A percentile compares a stretch with the other conserved stretches of the same genome.
Evolutionary conservation across 2,797 vertebrate species (phyloP).

Genomic region (Hydrocynus forskahlii): DNA sequence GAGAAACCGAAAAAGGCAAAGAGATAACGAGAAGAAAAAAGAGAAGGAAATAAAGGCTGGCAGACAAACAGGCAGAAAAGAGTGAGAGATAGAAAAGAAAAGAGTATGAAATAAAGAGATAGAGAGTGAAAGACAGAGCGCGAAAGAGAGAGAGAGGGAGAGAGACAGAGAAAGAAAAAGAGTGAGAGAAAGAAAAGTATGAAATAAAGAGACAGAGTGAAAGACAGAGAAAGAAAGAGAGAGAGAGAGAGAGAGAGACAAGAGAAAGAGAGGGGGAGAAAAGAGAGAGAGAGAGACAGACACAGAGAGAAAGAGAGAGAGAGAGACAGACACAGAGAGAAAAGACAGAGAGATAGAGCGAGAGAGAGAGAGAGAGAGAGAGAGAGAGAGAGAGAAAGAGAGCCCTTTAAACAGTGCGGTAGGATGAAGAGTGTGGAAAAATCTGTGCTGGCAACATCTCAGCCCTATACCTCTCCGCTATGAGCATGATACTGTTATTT

Average conservation of each 20-base stretch:
- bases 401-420: slow-evolving; percentile 26
- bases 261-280: too few relatives aligned
- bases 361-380: neutral
- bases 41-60: neutral
- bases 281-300: neutral
- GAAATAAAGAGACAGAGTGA: neutral
- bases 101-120: neutral
- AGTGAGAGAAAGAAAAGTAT: too few relatives aligned
- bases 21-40: neutral
- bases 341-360: neutral
- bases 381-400: slow-evolving; percentile 9
- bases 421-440: slow-evolving; percentile 52
- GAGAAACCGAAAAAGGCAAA: neutral
- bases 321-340: slow-evolving; percentile 17
- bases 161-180: neutral
- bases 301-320: neutral
- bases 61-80: neutral
- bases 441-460: slow-evolving; percentile 49
- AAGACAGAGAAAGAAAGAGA: neutral
- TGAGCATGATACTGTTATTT: slow-evolving; percentile 38
- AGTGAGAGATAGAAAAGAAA: too few relatives aligned
- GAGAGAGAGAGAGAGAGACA: neutral
- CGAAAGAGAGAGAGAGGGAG: neutral
- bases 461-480: slow-evolving; percentile 47
- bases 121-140: neutral